Percentiles rank a stretch among this genome's conserved stretches.
phyloP scores from a whole-genome alignment of 2,797 vertebrate genomes.

The Gambelia wislizenii region DNA sequence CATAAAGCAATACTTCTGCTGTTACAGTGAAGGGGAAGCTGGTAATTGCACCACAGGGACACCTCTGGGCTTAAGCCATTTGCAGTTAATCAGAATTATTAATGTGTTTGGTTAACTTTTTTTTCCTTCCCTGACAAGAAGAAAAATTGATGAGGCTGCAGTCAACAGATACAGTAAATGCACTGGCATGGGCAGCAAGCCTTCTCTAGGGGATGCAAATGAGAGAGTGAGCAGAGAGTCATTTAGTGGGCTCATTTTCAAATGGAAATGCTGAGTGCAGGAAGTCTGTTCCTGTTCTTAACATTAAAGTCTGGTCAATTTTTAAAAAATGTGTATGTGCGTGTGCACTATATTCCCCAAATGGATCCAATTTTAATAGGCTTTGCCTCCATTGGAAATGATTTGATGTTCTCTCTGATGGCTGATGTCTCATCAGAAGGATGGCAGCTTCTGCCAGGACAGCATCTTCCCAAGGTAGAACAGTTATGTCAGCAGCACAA shows the following conservation, averaged over 20 bases:
- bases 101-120: conserved; percentile 69
- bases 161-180: conserved; percentile 48
- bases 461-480: conserved; percentile 57
- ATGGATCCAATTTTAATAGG: conserved; percentile 72
- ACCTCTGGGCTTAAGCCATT: conserved; percentile 59
- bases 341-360: conserved; percentile 50
- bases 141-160: conserved; percentile 58
- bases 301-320: conserved; percentile 53
- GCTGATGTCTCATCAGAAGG: conserved; percentile 56
- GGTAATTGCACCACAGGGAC: conserved; percentile 47
- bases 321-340: not conserved
- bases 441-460: conserved; percentile 60
- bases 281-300: conserved; percentile 58
- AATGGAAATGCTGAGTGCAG: conserved; percentile 69
- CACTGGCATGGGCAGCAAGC: conserved; percentile 33
- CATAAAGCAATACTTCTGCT: conserved; percentile 33
- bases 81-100: conserved; percentile 71
- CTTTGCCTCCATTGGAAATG: conserved; percentile 56
- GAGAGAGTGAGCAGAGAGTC: conserved; percentile 37
- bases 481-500: conserved; percentile 62
- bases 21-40: not conserved
- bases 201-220: conserved; percentile 42
- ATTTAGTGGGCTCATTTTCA: conserved; percentile 65
- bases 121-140: conserved; percentile 65
- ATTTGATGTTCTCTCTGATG: conserved; percentile 59